phyloP scores from a whole-genome alignment of 1,140 invertebrate genomes.

The Solenopsis invicta region DNA sequence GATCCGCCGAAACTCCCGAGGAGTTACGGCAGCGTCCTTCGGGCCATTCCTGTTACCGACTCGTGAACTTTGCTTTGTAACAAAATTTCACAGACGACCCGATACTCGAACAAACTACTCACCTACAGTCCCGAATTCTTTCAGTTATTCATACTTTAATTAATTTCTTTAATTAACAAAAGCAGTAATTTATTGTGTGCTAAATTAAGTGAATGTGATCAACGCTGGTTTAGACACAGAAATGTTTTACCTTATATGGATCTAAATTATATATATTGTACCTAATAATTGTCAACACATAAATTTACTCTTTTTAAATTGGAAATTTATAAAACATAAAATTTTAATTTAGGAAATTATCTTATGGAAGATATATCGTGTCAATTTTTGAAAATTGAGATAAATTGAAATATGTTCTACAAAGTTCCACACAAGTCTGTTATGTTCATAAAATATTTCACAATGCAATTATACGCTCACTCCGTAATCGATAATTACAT shows the following conservation, averaged over 20 bases:
- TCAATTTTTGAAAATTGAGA: background rate
- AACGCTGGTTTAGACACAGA: background rate
- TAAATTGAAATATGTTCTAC: background rate
- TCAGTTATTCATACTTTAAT: background rate
- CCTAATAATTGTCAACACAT: no score
- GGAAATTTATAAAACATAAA: no score
- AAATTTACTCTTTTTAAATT: no score
- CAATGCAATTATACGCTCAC: background rate
- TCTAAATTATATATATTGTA: background rate
- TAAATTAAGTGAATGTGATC: background rate
- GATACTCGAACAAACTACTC: conserved; percentile 38
- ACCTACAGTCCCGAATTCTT: conserved; percentile 50
- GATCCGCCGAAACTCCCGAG: conserved; percentile 69
- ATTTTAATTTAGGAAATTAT: background rate
- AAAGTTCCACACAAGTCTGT: background rate
- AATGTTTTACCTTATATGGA: background rate
- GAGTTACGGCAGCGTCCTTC: conserved; percentile 69
- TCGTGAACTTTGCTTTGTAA: conserved; percentile 67
- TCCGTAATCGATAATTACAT: background rate
- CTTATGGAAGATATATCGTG: background rate
- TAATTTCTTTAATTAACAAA: conserved; percentile 21
- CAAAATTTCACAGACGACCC: conserved; percentile 66
- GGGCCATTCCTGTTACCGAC: conserved; percentile 69
- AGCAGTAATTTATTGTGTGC: background rate
- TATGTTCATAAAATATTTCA: background rate